Conservation (phyloP, 2,888 invertebrate genomes). For the Acanthopleura granulata region DNA sequence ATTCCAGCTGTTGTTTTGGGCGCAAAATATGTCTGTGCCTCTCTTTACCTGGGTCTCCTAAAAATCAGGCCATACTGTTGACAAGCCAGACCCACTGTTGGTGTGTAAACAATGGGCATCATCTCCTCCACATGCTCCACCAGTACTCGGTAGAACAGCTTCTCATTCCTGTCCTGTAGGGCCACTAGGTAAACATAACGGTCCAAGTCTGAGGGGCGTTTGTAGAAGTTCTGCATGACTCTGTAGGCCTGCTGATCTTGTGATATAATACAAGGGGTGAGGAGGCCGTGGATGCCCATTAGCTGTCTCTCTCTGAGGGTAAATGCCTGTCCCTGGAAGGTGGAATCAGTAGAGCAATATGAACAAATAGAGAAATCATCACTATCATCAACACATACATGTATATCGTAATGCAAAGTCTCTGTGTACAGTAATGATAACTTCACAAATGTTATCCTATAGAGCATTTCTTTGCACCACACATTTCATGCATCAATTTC, state of each 20-base stretch:
- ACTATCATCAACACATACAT: background rate
- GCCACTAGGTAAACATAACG: conserved; percentile 65
- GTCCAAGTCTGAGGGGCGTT: conserved; percentile 79
- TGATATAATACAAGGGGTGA: conserved; percentile 90
- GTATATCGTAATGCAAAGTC: background rate
- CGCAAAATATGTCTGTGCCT: no score
- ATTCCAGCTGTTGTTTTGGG: no score
- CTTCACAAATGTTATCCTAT: background rate
- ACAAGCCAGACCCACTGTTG: conserved; percentile 96
- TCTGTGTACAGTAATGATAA: no score
- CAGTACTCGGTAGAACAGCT: conserved; percentile 92
- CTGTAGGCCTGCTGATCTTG: conserved; percentile 76
- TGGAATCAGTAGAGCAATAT: conserved; percentile 10
- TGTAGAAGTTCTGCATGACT: conserved; percentile 74
- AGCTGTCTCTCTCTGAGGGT: conserved; percentile 91
- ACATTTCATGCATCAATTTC: no score
- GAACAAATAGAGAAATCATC: no score
- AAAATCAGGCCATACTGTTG: conserved; percentile 95
- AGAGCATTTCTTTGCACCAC: no score
- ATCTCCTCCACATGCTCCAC: conserved; percentile 88
- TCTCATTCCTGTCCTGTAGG: conserved; percentile 93
- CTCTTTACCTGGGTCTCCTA: conserved; percentile 80
- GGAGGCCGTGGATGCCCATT: conserved; percentile 93
- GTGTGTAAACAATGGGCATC: conserved; percentile 99
- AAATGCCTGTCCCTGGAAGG: conserved; percentile 90